phyloP scores from a whole-genome alignment of 2,888 invertebrate genomes.

The Drosophila macrothrix region DNA sequence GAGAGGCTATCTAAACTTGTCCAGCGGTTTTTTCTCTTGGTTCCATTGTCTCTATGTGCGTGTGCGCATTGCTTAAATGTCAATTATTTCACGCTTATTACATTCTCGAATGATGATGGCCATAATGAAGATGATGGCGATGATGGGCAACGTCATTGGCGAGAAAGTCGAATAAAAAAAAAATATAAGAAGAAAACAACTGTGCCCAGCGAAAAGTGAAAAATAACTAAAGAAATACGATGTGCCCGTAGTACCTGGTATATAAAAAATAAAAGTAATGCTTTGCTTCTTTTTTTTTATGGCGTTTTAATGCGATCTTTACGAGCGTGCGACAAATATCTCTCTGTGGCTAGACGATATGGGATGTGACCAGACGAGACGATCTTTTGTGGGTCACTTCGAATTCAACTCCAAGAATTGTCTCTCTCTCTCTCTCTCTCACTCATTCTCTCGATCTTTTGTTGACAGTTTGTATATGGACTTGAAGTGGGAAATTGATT shows the following conservation, averaged over 20 bases:
- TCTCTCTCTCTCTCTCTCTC: background rate
- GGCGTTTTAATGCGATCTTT: conserved; percentile 74
- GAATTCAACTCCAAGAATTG: background rate
- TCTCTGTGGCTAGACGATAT: conserved; percentile 31
- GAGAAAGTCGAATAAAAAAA: conserved; percentile 45
- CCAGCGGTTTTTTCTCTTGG: conserved; percentile 21
- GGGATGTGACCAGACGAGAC: conserved; percentile 9
- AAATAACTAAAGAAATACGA: conserved; percentile 17
- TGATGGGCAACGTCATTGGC: conserved; percentile 48
- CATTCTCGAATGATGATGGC: conserved; percentile 57
- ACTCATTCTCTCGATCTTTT: background rate
- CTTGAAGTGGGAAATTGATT: conserved; percentile 11
- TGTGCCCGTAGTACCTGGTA: conserved; percentile 30
- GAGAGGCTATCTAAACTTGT: conserved; percentile 16
- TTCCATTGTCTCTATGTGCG: conserved; percentile 74
- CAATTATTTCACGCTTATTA: conserved; percentile 81
- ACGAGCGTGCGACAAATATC: conserved; percentile 70
- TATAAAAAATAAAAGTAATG: conserved; percentile 67
- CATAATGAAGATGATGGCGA: conserved; percentile 36
- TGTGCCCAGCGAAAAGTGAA: conserved; percentile 49
- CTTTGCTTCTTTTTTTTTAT: conserved; percentile 41
- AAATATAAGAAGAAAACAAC: conserved; percentile 2
- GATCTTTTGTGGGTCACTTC: conserved; percentile 47
- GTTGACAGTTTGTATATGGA: background rate
- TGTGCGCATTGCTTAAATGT: conserved; percentile 76